Conservation (phyloP, 92 coral and sea anemone species). For the Zoanthus sociatus region DNA sequence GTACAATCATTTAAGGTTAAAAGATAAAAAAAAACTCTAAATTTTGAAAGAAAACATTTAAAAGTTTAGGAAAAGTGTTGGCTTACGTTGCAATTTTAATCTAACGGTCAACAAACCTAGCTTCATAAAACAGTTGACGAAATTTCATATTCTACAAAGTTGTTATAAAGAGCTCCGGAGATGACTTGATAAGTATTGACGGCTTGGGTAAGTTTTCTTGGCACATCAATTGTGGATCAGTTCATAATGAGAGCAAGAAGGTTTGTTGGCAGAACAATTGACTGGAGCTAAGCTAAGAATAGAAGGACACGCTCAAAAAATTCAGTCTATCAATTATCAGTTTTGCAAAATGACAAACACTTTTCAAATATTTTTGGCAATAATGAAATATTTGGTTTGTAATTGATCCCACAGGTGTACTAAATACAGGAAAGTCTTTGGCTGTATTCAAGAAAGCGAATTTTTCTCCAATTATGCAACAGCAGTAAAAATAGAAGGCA, state of each 20-base stretch:
- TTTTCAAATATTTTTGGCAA: neutral
- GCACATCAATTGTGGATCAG: neutral
- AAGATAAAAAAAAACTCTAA: too few species aligned
- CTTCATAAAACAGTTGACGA: too few species aligned
- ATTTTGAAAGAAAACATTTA: too few species aligned
- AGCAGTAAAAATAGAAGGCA: neutral
- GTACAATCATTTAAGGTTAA: too few species aligned
- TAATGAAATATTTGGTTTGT: neutral
- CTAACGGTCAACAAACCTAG: too few species aligned
- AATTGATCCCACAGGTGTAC: neutral
- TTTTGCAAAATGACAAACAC: neutral
- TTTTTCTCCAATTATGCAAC: neutral
- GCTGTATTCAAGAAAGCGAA: neutral
- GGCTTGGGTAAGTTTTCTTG: neutral
- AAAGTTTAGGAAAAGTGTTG: too few species aligned
- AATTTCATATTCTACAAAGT: neutral
- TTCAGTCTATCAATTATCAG: neutral
- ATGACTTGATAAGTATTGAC: neutral
- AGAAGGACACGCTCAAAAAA: neutral
- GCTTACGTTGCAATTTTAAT: too few species aligned
- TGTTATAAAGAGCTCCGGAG: neutral
- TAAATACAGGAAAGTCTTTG: neutral
- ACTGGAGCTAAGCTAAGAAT: neutral
- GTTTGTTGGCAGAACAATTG: neutral
- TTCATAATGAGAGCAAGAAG: neutral